Conservation (phyloP, 2,113 vertebrate genomes). For the Oreochromis aureus region DNA sequence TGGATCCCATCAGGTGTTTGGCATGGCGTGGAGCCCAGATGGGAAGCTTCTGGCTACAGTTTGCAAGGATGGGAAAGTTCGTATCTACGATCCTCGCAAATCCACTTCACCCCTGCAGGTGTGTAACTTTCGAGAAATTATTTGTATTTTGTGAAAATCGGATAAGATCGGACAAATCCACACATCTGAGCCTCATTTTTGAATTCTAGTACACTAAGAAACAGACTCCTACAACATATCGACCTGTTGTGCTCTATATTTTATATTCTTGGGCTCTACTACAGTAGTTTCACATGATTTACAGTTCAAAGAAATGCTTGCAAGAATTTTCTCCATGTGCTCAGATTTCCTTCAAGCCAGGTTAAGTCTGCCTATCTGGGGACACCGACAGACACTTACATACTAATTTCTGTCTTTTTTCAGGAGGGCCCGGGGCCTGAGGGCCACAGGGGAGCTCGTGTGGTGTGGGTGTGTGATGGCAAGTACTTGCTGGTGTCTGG, state of each 20-base stretch:
- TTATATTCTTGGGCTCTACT: not conserved
- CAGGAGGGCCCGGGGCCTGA: constrained; percentile 90
- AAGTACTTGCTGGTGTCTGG: constrained; percentile 86
- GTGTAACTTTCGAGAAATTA: not conserved
- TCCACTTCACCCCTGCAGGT: constrained; percentile 80
- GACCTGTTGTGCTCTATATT: not conserved
- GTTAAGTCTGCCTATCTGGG: not conserved
- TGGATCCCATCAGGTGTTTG: constrained; percentile 80
- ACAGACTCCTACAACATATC: not conserved
- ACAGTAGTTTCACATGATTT: not conserved
- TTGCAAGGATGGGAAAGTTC: constrained; percentile 85
- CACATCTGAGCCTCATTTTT: not conserved
- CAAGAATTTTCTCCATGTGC: not conserved
- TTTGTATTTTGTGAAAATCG: not conserved
- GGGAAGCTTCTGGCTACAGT: constrained; percentile 85
- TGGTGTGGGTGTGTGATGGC: constrained; percentile 87
- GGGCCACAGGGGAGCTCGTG: constrained; percentile 85
- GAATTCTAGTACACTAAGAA: not conserved
- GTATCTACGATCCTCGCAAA: constrained; percentile 83
- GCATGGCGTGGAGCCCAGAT: constrained; percentile 87
- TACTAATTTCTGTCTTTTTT: not conserved
- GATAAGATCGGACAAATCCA: not conserved
- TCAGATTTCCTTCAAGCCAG: not conserved
- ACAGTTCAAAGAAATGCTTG: not conserved
- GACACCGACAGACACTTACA: not conserved